These are phyloP conservation scores for Gari tellinella DNA, from an alignment of 2,888 invertebrate genomes.

Conservation along the genomic window DNA sequence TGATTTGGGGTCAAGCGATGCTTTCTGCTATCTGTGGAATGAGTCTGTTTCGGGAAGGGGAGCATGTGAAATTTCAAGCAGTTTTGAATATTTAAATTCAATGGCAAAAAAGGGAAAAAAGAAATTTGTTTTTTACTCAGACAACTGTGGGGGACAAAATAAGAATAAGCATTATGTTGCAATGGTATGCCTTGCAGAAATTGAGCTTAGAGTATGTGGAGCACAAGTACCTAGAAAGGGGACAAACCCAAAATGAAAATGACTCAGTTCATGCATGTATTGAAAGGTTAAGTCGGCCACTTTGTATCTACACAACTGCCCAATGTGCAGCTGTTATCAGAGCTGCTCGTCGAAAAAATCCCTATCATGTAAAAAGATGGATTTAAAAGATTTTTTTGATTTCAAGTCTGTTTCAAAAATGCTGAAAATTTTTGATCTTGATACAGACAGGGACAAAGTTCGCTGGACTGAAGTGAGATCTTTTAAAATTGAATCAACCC, in stretches of 20 bases:
- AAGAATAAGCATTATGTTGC: conserved; percentile 6
- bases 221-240: conserved; percentile 9
- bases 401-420: conserved; percentile 20
- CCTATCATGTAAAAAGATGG: conserved; percentile 39
- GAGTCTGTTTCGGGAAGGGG: conserved; percentile 47
- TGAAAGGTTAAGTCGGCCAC: conserved; percentile 22
- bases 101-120: conserved; percentile 29
- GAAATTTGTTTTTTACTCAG: conserved; percentile 32
- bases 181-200: conserved; percentile 14
- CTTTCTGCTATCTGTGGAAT: conserved; percentile 45
- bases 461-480: conserved; percentile 11
- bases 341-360: conserved; percentile 19
- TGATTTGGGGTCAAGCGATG: conserved; percentile 35
- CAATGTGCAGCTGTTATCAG: conserved; percentile 41
- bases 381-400: conserved; percentile 27
- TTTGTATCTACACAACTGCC: conserved; percentile 25
- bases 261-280: conserved; percentile 36
- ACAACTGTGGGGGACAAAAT: conserved; percentile 21
- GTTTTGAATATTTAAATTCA: conserved; percentile 19
- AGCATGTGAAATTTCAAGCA: conserved; percentile 38
- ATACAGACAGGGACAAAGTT: conserved; percentile 16
- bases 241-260: conserved; percentile 28
- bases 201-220: conserved; percentile 10
- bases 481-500: conserved; percentile 11
- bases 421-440: conserved; percentile 26